A percentile compares a stretch with the other conserved stretches of the same genome.
These are phyloP conservation scores for Conchocele bisecta DNA, from an alignment of 2,888 invertebrate species.

Conservation along the genomic window DNA sequence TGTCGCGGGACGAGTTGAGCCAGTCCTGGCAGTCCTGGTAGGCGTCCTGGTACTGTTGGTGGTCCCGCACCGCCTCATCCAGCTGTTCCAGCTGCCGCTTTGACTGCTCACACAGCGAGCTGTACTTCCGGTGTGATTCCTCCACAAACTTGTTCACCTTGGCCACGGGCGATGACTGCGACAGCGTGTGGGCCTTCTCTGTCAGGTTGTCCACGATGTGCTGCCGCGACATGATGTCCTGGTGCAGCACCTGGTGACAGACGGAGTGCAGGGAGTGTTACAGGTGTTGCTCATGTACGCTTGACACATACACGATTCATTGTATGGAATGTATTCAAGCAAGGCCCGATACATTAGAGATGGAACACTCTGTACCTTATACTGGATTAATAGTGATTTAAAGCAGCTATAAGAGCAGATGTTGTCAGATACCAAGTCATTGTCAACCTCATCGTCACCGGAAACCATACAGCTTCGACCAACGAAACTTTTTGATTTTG, in stretches of 20 bases:
- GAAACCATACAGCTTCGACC: too few species aligned
- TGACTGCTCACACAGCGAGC: constrained; percentile 70
- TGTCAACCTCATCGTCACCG: too few species aligned
- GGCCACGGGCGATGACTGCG: constrained; percentile 69
- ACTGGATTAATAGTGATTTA: too few species aligned
- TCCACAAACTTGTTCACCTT: constrained; percentile 76
- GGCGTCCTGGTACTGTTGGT: constrained; percentile 90
- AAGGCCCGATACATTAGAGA: too few species aligned
- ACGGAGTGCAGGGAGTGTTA: too few species aligned
- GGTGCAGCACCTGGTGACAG: constrained; percentile 88
- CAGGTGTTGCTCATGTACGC: too few species aligned
- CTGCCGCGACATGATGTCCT: constrained; percentile 92
- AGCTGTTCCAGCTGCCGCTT: constrained; percentile 91
- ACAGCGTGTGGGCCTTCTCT: constrained; percentile 90
- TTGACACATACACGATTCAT: too few species aligned
- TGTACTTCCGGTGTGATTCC: constrained; percentile 74
- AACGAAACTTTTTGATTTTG: too few species aligned
- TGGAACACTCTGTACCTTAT: too few species aligned
- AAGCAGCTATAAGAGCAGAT: too few species aligned
- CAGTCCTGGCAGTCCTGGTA: constrained; percentile 92
- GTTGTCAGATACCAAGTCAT: too few species aligned
- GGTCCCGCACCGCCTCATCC: constrained; percentile 93
- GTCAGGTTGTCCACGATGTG: constrained; percentile 92
- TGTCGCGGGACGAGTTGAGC: constrained; percentile 84
- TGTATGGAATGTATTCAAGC: too few species aligned